Percentiles rank a stretch among this genome's conserved stretches.
These are phyloP conservation scores for Sweltsa coloradensis DNA, from an alignment of 1,140 invertebrate genomes.

Conservation along the genomic window DNA sequence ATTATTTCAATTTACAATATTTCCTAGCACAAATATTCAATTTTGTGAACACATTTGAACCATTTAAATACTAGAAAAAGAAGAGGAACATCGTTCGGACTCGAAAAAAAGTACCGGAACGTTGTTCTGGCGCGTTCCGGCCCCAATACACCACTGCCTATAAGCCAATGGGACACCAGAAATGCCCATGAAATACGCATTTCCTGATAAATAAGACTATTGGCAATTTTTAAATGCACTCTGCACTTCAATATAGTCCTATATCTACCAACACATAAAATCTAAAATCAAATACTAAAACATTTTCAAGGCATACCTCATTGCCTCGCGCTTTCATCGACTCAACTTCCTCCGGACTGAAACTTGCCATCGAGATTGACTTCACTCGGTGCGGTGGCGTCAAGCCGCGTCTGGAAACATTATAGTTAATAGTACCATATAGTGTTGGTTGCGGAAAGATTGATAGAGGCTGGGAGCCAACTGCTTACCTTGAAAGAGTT, in stretches of 20 bases:
- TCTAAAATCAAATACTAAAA: neutral
- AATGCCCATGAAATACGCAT: neutral
- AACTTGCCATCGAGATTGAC: constrained; percentile 97
- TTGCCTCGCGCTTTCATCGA: constrained; percentile 83
- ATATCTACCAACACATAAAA: constrained; percentile 1
- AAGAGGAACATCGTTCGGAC: too few relatives aligned
- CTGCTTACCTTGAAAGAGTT: too few relatives aligned
- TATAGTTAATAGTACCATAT: too few relatives aligned
- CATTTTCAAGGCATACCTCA: constrained; percentile 41
- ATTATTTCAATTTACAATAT: too few relatives aligned
- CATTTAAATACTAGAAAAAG: too few relatives aligned
- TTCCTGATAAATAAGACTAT: neutral
- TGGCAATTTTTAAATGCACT: neutral
- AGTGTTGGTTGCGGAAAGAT: too few relatives aligned
- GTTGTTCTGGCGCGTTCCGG: too few relatives aligned
- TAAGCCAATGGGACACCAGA: neutral
- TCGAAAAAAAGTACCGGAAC: too few relatives aligned
- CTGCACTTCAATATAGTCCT: constrained; percentile 4
- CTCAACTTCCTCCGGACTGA: constrained; percentile 90
- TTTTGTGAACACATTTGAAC: too few relatives aligned
- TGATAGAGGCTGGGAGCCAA: too few relatives aligned
- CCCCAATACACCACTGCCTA: too few relatives aligned
- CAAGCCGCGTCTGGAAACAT: constrained; percentile 80
- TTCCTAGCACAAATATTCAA: too few relatives aligned
- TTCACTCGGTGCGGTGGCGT: constrained; percentile 96